Base-by-base conservation (phyloP, 2,113 vertebrate species). In the Hiodon alosoides region DNA sequence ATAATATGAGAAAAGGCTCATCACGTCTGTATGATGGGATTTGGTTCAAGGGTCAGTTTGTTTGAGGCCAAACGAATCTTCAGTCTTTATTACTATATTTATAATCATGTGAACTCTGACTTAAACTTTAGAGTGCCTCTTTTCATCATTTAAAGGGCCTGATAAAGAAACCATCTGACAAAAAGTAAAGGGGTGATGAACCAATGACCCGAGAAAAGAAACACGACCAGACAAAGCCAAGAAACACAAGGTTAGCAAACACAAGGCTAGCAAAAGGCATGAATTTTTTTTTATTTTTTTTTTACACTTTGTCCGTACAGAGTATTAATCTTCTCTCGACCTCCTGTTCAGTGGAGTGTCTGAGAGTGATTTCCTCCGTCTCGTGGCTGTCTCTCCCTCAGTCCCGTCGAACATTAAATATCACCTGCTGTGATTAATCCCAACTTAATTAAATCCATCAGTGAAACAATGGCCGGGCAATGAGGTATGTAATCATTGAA, bases 381-480 rank as follows among this genome's bases (percentile, higher is more conserved):
- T 69, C 9, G 10, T 53, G 78, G 52, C 61, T 3, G 75, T 66
- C 72, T 75, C 78, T 79, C 68, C 79, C 80, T 84, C 80, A 78
- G 83, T 53, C 82, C 85, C 83, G 88, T 90, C 90, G 90, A 95
- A 93, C 93, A 95, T 97, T 96, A 98, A 96, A 97, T 94, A 97
- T 95, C 94, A 94, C 92, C 94, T 91, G 91, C 89, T 84, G 86
- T 95, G 95, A 97, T 98, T 98, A 98, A 98, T 98, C 96, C 93
- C 90, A 95, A 96, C 94, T 95, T 98, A 98, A 98, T 98, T 95
- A 96, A 96, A 98, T 93, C 94, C 91, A 97, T 95, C 95, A 94
- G 90, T 89, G 91, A 95, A 93, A 97, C 95, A 98, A 98, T 95
- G 93, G 90, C 92, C 93, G 92, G 92, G 94, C 96, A 98, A 98